Evolutionary conservation across 2,113 vertebrate species (phyloP), one percentile per base, ranked within the genome.

Genomic region (Tenebrosternarchus preto): DNA sequence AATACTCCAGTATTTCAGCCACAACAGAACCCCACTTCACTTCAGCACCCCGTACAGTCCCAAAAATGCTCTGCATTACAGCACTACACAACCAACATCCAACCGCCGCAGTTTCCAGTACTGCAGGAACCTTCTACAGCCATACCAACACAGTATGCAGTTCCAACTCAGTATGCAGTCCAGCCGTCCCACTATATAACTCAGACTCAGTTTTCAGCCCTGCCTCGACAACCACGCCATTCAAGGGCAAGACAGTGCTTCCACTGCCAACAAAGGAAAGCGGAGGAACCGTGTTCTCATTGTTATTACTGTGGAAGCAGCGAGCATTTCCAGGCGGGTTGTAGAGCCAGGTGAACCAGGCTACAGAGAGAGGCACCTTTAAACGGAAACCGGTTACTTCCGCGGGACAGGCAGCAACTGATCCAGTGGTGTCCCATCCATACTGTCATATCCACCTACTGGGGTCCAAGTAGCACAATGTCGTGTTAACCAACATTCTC

Each of bases 251-350:
- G 63, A 9, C 74, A 43, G 20, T 82, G 83, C n/a, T 76, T 83
- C 24, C 24, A 7, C 5, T 86, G 78, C 3, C 84, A 87, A 12
- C 82, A 85, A 27, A 66, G 57, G 0, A 31, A 20, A 20, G 0
- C 2, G 1, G 33, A 80, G 3, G 71, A 76, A 53, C 8, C 36
- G 6, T 85, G 84, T 20, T 57, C 39, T 1, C 83, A 85, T 36
- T 88, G 84, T 22, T 85, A 70, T 3, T 1, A 33, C n/a, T 86
- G 87, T 82, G 84, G 84, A 2, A 79, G 84, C 31, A 66, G 82
- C 43, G 85, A 86, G 12, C 84, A 85, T 50, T 85, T 85, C 20
- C n/a, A 73, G 24, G 72, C 80, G 0, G 80, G 76, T 6, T 85
- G 83, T 24, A 83, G 50, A 31, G 57, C 12, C 33, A 60, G 72